Base-by-base conservation (phyloP, 2,888 invertebrate species). In the Ferdinandea cuprea region DNA sequence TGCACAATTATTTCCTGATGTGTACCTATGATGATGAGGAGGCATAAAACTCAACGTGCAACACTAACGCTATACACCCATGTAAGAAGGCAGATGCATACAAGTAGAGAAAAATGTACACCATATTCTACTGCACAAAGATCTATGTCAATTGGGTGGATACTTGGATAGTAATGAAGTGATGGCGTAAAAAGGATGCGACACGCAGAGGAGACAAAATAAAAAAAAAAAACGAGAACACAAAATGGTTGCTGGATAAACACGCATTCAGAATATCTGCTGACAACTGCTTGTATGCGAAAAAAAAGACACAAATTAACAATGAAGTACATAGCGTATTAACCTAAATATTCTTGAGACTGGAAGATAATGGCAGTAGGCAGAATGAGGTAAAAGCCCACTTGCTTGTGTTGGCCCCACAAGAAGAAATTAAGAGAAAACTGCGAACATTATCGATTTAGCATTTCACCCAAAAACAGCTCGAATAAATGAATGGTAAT, bases 1-100 rank as follows among this genome's bases (percentile, higher is more conserved):
- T 74, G 74, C 79, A 68, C 74, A 79, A 79, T 79, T 79, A 61
- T 68, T 80, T 74, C 71, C 68, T 61, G 65, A 50, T 56, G 44
- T 61, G 35, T 61, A 63, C 73, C 66, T 63, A 48, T 19, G 50
- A 46, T 13, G 50, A 46, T 44, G 28, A 52, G 56, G 35, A 6
- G 37, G 58, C 58, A 72, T 52, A 54, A 30, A 44, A 13, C 68
- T 68, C 11, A n/a, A 6, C 44, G 48, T 52, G 65, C 40, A 50
- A 52, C 61, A 46, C 28, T 44, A 9, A 11, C 61, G 11, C 52
- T 21, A 11, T 3, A 13, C 17, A 21, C 30, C 5, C 28, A 7
- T 63, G 25, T 17, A 13, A 32, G 19, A 19, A 5, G 32, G 11
- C 21, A n/a, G 7, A 1, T 13, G 21, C 8, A 63, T 48, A 52